A percentile compares a stretch with the other conserved stretches of the same genome.
These are phyloP conservation scores for Ctena decussata DNA, from an alignment of 2,888 invertebrate species.

Conservation along the genomic window DNA sequence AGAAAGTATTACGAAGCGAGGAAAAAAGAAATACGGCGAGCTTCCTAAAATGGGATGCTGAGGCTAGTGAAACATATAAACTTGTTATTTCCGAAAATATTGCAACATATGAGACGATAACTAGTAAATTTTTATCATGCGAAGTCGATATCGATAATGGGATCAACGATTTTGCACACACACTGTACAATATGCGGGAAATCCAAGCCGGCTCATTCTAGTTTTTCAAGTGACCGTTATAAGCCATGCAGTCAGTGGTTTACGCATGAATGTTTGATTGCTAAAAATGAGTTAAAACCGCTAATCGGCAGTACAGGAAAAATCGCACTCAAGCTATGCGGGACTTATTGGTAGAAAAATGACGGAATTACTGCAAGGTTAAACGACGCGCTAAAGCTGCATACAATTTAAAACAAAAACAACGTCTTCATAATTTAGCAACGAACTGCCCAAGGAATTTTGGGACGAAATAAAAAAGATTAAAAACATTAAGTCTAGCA, in stretches of 20 bases:
- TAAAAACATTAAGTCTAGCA: background rate
- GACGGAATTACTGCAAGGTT: constrained; percentile 7
- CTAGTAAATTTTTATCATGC: background rate
- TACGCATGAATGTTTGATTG: background rate
- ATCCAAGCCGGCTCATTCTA: background rate
- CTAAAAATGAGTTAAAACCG: background rate
- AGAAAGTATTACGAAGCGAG: background rate
- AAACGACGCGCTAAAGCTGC: background rate
- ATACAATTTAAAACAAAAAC: background rate
- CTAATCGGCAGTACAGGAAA: background rate
- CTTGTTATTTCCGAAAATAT: background rate
- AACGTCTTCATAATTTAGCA: background rate
- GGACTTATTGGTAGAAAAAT: background rate
- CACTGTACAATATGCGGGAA: background rate
- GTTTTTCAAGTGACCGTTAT: background rate
- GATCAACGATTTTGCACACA: background rate
- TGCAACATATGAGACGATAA: background rate
- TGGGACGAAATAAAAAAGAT: constrained; percentile 14
- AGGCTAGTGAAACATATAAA: background rate
- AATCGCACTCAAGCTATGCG: background rate
- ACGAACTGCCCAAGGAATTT: background rate
- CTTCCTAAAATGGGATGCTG: background rate
- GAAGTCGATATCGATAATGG: background rate
- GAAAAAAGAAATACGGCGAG: background rate
- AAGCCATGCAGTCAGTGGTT: background rate